Conservation (phyloP, 2,888 invertebrate genomes). For the Dioctria rufipes region DNA sequence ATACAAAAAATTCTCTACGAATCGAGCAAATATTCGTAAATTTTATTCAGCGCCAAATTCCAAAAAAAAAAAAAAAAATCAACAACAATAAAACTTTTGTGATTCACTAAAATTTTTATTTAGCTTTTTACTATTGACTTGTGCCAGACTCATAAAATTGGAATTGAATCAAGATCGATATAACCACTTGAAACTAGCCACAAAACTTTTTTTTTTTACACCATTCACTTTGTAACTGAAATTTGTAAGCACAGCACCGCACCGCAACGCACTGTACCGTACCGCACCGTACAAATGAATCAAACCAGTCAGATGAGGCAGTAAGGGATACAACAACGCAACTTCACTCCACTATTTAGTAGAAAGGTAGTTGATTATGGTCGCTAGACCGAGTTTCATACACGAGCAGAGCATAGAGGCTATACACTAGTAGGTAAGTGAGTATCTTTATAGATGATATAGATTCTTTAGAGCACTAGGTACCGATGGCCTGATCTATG, state of each 20-base stretch:
- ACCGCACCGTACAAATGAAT: background rate
- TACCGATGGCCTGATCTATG: too few species aligned
- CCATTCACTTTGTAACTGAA: conserved; percentile 38
- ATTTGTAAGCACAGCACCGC: background rate
- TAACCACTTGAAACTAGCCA: conserved; percentile 28
- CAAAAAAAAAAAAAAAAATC: too few species aligned
- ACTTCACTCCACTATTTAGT: conserved; percentile 3
- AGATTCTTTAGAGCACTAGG: too few species aligned
- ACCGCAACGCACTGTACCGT: too few species aligned
- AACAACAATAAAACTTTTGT: background rate
- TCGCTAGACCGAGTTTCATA: conserved; percentile 11
- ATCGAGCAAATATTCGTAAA: too few species aligned
- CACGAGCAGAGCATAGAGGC: background rate
- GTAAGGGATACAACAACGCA: background rate
- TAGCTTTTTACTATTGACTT: background rate
- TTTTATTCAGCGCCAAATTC: too few species aligned
- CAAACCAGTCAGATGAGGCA: conserved; percentile 17
- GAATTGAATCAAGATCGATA: conserved; percentile 43
- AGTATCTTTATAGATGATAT: too few species aligned
- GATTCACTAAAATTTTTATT: conserved; percentile 15
- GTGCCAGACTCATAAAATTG: conserved; percentile 18
- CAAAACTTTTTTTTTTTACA: conserved; percentile 34
- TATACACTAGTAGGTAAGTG: too few species aligned
- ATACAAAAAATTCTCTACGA: too few species aligned
- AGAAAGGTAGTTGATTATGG: conserved; percentile 13